Percentiles rank a stretch among this genome's conserved stretches.
Evolutionary conservation across 2,888 invertebrate species (phyloP).

Genomic region (Biston betularia): DNA sequence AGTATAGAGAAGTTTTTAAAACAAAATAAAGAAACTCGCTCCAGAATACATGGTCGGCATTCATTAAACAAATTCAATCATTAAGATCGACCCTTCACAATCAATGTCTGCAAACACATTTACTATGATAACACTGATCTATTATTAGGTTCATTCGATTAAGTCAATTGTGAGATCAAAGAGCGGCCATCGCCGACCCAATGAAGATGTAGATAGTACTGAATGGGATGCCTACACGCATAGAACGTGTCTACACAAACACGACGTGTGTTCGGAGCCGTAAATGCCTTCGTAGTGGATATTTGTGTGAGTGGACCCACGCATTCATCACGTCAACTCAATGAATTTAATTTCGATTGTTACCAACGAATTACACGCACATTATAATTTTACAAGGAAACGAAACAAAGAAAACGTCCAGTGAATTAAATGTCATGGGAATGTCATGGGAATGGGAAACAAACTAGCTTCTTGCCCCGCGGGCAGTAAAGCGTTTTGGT

Average conservation of each 20-base stretch:
- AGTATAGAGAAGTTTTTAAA: too few relatives aligned
- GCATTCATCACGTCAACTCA: conserved; percentile 33
- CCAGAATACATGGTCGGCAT: background rate
- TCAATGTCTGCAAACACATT: conserved; percentile 50
- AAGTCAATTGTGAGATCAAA: conserved; percentile 71
- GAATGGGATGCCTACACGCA: conserved; percentile 62
- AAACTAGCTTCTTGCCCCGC: too few relatives aligned
- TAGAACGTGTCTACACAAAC: conserved; percentile 45
- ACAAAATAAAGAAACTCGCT: background rate
- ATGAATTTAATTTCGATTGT: conserved; percentile 39
- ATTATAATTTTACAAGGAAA: conserved; percentile 32
- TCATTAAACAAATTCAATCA: conserved; percentile 35
- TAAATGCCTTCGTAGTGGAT: background rate
- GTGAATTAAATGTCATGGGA: conserved; percentile 18
- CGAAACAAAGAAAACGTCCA: conserved; percentile 25
- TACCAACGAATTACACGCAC: conserved; percentile 30
- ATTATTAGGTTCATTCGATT: conserved; percentile 71
- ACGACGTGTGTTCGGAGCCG: conserved; percentile 10
- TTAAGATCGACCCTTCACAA: conserved; percentile 47
- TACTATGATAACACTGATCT: conserved; percentile 62
- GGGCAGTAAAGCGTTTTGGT: too few relatives aligned
- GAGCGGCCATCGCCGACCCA: conserved; percentile 47
- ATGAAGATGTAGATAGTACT: conserved; percentile 54
- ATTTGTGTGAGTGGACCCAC: conserved; percentile 44
- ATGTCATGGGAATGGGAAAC: background rate